Evolutionary conservation across 2,797 vertebrate species (phyloP), one percentile per base, ranked within the genome.

Genomic region (Girardinus metallicus): DNA sequence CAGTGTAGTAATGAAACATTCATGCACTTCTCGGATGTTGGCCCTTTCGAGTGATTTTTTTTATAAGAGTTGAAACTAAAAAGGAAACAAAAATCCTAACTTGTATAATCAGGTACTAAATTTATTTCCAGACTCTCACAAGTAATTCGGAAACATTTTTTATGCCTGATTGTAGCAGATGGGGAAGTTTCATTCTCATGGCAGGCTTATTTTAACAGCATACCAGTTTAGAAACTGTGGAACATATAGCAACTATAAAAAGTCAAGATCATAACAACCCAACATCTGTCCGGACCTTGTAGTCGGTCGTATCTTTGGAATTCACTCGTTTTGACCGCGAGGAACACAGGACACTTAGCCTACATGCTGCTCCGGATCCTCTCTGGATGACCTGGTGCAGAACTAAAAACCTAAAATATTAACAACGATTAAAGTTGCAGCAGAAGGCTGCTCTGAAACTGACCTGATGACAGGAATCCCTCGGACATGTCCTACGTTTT

Each of bases 1-100:
- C 71, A 57, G 72, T 18, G 16, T n/a, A 72, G 13, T 9, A 39
- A 79, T 81, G 71, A 74, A 90, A 81, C 79, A 77, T 73, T 46
- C 49, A 71, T 77, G 26, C 60, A 47, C 36, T 5, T 53, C 53
- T 18, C 21, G 34, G 82, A 29, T 23, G 11, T 49, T 4, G 18
- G 13, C 23, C 39, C 21, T 70, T 9, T 39, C 7, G 31, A 34
- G 8, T 16, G 31, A 34, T 34, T 13, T 31, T 62, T n/a, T 57
- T 60, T 60, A n/a, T 15, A 29, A 13, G 3, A 26, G 26, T 55
- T 55, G 12, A 55, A 55, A 55, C 53, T 12, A 55, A n/a, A n/a
- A 11, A n/a, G 10, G 5, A 55, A 55, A n/a, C n/a, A n/a, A 53
- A 23, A 2, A n/a, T n/a, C 4, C 9, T 12, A 12, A 12, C n/a